Conservation (phyloP, 2,113 vertebrate species). For the Neotoma lepida region DNA sequence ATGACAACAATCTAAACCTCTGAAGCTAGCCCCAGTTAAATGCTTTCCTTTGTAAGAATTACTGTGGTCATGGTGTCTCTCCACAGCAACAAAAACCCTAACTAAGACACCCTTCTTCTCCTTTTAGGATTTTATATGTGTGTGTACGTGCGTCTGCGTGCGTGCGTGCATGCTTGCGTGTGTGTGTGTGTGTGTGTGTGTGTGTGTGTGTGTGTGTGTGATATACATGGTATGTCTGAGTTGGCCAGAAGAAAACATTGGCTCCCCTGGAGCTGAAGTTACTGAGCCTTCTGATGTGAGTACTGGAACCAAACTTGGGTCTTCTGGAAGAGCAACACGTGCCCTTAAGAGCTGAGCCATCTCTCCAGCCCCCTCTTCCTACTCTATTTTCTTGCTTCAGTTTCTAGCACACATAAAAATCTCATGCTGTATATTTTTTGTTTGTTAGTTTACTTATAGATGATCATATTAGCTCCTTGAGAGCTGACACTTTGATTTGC, state of each 20-base stretch:
- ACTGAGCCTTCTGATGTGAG: not conserved
- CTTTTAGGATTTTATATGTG: not conserved
- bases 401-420: not conserved
- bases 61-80: not conserved
- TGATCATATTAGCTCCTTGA: not conserved
- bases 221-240: not conserved
- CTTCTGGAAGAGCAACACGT: not conserved
- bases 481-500: not conserved
- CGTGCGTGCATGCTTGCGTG: not conserved
- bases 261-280: not conserved
- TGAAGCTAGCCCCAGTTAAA: not conserved
- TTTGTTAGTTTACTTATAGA: not conserved
- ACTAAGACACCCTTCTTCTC: not conserved
- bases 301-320: not conserved
- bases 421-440: not conserved
- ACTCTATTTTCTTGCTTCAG: not conserved
- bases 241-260: not conserved
- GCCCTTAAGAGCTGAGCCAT: not conserved
- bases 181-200: not conserved
- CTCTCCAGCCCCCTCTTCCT: not conserved
- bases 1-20: not conserved
- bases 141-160: not conserved
- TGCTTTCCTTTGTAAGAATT: not conserved
- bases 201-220: not conserved
- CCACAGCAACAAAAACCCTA: not conserved